A percentile compares a stretch with the other conserved stretches of the same genome.
Evolutionary conservation across 2,113 vertebrate genomes (phyloP).

Genomic region (Mobula birostris): DNA sequence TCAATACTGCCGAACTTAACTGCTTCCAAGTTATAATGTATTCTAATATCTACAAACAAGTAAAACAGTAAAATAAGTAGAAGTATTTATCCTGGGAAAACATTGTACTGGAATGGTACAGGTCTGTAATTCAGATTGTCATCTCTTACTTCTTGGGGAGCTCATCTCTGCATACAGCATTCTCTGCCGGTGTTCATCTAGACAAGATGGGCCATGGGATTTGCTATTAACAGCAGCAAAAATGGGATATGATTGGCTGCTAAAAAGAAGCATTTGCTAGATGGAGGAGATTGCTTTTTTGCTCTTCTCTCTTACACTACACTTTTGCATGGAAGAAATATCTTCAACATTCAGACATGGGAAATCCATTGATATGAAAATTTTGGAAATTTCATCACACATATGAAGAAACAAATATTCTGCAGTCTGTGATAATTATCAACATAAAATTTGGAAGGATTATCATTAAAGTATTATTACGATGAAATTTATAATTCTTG

Average conservation of each 20-base stretch:
- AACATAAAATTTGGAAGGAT: not conserved
- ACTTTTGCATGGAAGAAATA: not conserved
- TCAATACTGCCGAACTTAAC: not conserved
- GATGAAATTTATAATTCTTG: not conserved
- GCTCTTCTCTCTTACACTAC: not conserved
- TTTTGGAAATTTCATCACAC: not conserved
- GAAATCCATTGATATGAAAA: not conserved
- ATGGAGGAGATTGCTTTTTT: not conserved
- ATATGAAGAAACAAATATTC: not conserved
- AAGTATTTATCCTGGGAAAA: not conserved
- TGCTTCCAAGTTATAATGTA: not conserved
- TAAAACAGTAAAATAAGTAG: not conserved
- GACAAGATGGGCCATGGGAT: not conserved
- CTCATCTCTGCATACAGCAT: not conserved
- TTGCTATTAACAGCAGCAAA: constrained; percentile 2
- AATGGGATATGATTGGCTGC: not conserved
- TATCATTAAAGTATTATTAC: not conserved
- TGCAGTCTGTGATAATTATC: not conserved
- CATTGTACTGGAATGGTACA: not conserved
- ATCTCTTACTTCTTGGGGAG: not conserved
- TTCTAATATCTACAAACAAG: not conserved
- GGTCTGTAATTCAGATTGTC: not conserved
- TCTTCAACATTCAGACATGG: not conserved
- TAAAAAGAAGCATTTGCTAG: not conserved
- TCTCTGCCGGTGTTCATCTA: not conserved